These are phyloP conservation scores for Crambe crambe DNA, from an alignment of 37 sponge, comb jelly and placozoan genomes.

Conservation along the genomic window DNA sequence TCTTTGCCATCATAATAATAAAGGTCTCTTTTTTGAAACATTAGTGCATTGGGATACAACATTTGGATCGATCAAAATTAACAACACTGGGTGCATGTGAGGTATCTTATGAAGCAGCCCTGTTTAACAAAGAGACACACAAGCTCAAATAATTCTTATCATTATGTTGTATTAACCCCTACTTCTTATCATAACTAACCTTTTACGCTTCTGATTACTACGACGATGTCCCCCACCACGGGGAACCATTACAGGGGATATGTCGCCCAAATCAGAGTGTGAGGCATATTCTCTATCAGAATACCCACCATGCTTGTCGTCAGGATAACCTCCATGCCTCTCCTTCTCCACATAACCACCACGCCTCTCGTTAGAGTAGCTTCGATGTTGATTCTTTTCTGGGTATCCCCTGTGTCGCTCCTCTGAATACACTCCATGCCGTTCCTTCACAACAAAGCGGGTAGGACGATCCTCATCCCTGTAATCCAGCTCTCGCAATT, in stretches of 20 bases:
- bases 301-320: neutral
- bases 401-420: no score
- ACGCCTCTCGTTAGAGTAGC: no score
- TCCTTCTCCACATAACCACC: no score
- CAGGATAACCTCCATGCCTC: neutral
- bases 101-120: conserved; percentile 2
- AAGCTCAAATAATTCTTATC: neutral
- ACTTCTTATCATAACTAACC: neutral
- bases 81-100: neutral
- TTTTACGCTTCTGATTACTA: conserved; percentile 1
- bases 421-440: neutral
- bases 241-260: neutral
- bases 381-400: no score
- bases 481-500: neutral
- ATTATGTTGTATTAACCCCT: neutral
- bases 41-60: no score
- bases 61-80: neutral
- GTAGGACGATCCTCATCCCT: neutral
- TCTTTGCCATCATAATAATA: no score
- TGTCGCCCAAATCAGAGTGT: neutral
- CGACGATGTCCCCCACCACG: neutral
- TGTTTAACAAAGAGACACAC: neutral
- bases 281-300: neutral
- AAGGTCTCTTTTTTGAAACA: no score
- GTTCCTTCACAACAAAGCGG: neutral